A percentile compares a stretch with the other conserved stretches of the same genome.
phyloP scores from a whole-genome alignment of 2,113 vertebrate genomes.

The Ictalurus furcatus region DNA sequence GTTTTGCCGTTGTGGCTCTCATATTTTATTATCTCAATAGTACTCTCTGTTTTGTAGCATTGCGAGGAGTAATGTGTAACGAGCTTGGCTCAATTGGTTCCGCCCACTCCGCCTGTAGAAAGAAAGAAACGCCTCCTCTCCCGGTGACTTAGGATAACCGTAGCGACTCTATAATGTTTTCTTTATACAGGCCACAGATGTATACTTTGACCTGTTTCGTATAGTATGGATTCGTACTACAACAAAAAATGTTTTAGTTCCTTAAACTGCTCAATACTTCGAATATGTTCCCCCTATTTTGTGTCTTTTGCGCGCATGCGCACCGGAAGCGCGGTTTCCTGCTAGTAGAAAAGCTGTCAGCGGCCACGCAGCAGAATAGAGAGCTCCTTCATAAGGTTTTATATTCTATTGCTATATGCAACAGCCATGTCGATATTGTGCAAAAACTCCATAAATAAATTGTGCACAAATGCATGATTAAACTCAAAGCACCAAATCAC shows the following conservation, averaged over 20 bases:
- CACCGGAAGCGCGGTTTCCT: slow-evolving; percentile 13
- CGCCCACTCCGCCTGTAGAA: not conserved
- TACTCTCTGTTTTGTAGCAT: not conserved
- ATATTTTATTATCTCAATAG: not conserved
- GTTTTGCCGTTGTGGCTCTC: not conserved
- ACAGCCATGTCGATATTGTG: not conserved
- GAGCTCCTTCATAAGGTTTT: not conserved
- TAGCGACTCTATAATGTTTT: too few species aligned
- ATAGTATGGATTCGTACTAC: not conserved
- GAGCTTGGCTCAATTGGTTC: not conserved
- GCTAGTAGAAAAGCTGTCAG: not conserved
- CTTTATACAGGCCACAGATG: not conserved
- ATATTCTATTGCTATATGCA: not conserved
- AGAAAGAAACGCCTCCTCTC: slow-evolving; percentile 12
- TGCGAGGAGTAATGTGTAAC: not conserved
- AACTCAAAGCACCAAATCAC: not conserved
- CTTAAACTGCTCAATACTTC: not conserved
- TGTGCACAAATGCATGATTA: not conserved
- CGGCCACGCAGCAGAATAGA: not conserved
- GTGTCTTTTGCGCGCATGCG: not conserved
- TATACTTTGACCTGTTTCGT: not conserved
- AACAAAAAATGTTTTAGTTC: not conserved
- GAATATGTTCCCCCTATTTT: not conserved
- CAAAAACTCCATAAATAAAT: not conserved
- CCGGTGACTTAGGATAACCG: not conserved